Percentiles rank a stretch among this genome's conserved stretches.
Conservation (phyloP, 2,797 vertebrate genomes). For the Parotocinclus haroldoi region DNA sequence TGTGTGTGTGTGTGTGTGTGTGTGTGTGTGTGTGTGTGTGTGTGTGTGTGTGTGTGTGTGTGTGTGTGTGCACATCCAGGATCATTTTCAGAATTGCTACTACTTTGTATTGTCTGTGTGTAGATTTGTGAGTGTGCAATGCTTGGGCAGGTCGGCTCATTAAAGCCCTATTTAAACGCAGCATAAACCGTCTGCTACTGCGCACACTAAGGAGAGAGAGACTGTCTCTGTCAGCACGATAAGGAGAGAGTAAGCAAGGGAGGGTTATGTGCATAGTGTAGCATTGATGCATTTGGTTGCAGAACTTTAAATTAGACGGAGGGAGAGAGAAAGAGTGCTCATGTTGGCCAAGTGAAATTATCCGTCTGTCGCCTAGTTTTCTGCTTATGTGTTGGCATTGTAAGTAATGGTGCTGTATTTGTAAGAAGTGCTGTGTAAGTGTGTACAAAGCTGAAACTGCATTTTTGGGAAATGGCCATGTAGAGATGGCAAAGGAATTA, state of each 20-base stretch:
- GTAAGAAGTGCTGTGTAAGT: constrained; percentile 7
- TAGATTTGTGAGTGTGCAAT: constrained; percentile 45
- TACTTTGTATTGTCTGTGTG: background rate
- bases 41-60: background rate
- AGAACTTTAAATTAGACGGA: constrained; percentile 1
- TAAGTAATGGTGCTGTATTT: background rate
- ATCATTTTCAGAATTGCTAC: background rate
- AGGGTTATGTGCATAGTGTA: background rate
- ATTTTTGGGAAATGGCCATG: background rate
- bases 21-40: too few relatives aligned
- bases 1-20: too few relatives aligned
- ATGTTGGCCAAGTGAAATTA: constrained; percentile 6
- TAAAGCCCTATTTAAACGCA: constrained; percentile 59
- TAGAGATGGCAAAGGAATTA: background rate
- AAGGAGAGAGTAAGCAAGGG: constrained; percentile 6
- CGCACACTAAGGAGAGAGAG: constrained; percentile 54
- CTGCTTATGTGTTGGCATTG: background rate
- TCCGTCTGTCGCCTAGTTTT: constrained; percentile 8
- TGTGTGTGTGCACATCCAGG: too few relatives aligned
- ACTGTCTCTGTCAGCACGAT: constrained; percentile 56
- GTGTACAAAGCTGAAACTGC: background rate
- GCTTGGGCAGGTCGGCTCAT: constrained; percentile 75
- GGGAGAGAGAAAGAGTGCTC: background rate
- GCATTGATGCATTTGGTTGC: background rate
- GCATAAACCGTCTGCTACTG: constrained; percentile 65